Percentiles rank a stretch among this genome's conserved stretches.
Conservation (phyloP, 2,888 invertebrate species). For the Oithona nana region DNA sequence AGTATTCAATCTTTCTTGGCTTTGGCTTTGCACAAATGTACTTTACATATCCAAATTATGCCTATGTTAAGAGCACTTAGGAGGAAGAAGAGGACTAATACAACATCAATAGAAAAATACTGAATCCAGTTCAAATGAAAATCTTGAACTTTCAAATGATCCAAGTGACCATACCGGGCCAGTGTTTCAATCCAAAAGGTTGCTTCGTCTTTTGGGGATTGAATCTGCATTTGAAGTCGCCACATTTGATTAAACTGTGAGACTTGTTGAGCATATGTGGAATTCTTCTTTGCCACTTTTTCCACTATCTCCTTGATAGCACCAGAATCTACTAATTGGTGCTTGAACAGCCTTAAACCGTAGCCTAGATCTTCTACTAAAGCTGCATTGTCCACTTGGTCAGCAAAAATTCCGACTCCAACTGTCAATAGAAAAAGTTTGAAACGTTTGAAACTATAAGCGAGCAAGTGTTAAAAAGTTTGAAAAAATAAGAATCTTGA, state of each 20-base stretch:
- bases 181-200: background rate
- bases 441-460: too few relatives aligned
- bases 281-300: background rate
- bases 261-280: background rate
- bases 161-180: background rate
- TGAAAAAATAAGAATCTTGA: too few relatives aligned
- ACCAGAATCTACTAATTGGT: background rate
- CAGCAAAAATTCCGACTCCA: background rate
- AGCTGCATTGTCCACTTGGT: background rate
- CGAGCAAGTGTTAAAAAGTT: too few relatives aligned
- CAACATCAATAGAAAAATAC: background rate
- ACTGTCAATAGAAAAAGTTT: too few relatives aligned
- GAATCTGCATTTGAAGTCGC: background rate
- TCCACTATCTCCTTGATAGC: background rate
- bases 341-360: background rate
- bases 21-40: too few relatives aligned
- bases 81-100: too few relatives aligned
- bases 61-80: too few relatives aligned
- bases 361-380: background rate
- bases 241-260: background rate
- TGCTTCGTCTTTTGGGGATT: background rate
- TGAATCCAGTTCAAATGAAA: background rate
- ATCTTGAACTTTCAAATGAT: background rate
- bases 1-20: too few relatives aligned
- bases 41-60: too few relatives aligned